Conservation (phyloP, 1,140 invertebrate species). For the Drosophila baimaii region DNA sequence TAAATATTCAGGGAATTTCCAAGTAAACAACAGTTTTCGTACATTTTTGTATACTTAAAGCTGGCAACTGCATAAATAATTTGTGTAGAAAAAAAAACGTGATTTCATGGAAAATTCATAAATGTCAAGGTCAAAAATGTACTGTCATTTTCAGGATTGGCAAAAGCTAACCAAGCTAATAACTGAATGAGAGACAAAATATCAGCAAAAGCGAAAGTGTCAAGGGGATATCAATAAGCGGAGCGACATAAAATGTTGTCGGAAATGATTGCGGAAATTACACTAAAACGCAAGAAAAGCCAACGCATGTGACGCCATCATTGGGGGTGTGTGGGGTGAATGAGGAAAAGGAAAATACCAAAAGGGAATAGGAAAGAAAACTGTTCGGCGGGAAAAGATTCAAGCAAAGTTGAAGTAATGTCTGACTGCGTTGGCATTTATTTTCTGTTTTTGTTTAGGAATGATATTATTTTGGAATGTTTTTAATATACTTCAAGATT, state of each 20-base stretch:
- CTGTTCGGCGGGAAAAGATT: not conserved
- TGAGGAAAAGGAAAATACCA: not conserved
- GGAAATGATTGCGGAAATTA: conserved; percentile 80
- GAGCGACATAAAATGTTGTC: conserved; percentile 70
- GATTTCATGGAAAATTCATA: not conserved
- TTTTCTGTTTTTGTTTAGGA: not conserved
- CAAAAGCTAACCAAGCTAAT: conserved; percentile 12
- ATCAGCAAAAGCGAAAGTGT: not conserved
- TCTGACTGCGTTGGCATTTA: conserved; percentile 5
- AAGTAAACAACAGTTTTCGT: not conserved
- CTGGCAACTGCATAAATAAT: not conserved
- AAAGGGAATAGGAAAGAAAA: not conserved
- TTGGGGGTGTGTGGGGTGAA: too few relatives aligned
- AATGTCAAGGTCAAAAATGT: conserved; percentile 50
- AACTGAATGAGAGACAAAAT: not conserved
- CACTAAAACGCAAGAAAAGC: conserved; percentile 65
- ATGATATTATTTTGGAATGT: not conserved
- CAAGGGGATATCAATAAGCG: conserved; percentile 49
- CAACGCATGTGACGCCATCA: conserved; percentile 9
- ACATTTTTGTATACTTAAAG: too few relatives aligned
- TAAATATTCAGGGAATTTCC: conserved; percentile 4
- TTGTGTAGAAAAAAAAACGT: not conserved
- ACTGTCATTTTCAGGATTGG: conserved; percentile 5
- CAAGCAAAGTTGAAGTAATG: conserved; percentile 39
- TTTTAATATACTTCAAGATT: too few relatives aligned